phyloP scores from a whole-genome alignment of 2,113 vertebrate genomes.

The Sterrhoptilus dennistouni region DNA sequence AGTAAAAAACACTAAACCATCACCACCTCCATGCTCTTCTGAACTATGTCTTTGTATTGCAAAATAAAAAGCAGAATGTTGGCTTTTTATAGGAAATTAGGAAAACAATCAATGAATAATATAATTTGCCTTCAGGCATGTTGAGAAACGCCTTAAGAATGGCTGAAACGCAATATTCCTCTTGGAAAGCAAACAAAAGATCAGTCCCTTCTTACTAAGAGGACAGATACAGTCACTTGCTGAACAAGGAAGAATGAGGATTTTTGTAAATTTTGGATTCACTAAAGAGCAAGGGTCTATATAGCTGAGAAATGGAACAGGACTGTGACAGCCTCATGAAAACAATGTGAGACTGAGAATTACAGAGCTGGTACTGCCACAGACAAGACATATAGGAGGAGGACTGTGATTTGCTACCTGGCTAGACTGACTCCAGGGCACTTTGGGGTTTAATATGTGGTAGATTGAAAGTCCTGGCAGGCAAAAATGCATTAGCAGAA shows the following conservation, averaged over 20 bases:
- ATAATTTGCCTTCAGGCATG: background rate
- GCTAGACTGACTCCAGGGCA: background rate
- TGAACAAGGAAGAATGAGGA: background rate
- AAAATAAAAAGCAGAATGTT: conserved; percentile 54
- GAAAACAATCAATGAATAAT: conserved; percentile 6
- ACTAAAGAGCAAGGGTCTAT: rapidly evolving
- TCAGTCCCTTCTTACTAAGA: background rate
- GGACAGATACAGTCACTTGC: background rate
- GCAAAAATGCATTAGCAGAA: background rate
- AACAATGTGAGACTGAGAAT: rapidly evolving
- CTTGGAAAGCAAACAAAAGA: background rate
- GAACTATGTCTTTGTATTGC: background rate
- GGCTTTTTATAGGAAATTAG: conserved; percentile 27
- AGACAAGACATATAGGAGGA: background rate
- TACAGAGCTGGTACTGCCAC: background rate
- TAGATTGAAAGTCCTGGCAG: background rate
- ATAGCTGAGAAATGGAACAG: background rate
- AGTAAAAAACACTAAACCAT: background rate
- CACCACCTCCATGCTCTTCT: background rate
- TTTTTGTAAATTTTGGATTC: background rate
- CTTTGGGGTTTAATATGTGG: background rate
- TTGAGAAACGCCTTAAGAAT: conserved; percentile 9
- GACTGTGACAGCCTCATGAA: background rate
- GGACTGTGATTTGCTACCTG: background rate
- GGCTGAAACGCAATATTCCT: background rate